These are phyloP conservation scores for Fregata magnificens DNA, from an alignment of 2,113 vertebrate genomes.

Conservation along the genomic window DNA sequence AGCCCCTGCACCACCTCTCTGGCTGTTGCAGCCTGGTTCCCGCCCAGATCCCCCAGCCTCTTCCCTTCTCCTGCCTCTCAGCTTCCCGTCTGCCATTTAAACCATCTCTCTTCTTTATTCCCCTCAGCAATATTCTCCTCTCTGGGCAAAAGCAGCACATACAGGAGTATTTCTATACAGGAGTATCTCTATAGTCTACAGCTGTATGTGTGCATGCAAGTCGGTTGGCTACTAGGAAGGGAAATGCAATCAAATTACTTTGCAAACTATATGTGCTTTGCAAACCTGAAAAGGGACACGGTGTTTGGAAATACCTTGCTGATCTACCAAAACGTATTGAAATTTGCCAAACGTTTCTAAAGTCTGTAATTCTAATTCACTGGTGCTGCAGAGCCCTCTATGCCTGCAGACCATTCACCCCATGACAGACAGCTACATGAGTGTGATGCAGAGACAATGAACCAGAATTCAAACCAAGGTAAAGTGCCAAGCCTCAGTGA, in stretches of 20 bases:
- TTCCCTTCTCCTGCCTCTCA: neutral
- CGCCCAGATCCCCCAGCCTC: neutral
- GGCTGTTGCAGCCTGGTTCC: neutral
- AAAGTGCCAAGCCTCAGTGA: neutral
- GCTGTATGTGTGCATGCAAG: fast-evolving
- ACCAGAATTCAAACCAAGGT: neutral
- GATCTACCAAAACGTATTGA: neutral
- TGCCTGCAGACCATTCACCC: neutral
- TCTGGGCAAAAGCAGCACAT: neutral
- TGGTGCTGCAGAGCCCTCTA: neutral
- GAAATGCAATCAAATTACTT: neutral
- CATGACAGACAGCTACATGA: neutral
- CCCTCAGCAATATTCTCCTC: neutral
- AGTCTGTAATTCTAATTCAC: neutral
- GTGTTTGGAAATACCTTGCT: neutral
- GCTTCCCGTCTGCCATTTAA: neutral
- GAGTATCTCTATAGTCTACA: neutral
- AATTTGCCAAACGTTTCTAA: neutral
- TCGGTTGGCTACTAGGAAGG: neutral
- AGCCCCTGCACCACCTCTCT: neutral
- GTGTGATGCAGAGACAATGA: neutral
- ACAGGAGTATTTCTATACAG: neutral
- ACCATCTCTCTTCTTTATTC: neutral
- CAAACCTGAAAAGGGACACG: neutral
- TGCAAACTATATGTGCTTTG: neutral